phyloP scores from a whole-genome alignment of 2,113 vertebrate species.

The Cepphus grylle region DNA sequence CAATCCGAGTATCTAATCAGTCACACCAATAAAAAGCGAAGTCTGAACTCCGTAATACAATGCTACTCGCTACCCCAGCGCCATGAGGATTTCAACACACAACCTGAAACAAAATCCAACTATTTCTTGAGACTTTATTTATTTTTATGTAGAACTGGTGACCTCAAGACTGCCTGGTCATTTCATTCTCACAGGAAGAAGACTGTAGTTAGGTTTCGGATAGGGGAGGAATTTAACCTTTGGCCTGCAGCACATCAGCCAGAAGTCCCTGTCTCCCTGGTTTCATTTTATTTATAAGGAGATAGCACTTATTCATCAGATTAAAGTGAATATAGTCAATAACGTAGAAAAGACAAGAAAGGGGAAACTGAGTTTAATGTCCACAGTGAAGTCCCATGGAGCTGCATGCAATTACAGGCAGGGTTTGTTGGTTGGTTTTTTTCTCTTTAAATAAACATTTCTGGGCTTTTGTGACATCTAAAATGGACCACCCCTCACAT shows the following conservation, averaged over 20 bases:
- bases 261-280: slow-evolving; percentile 38
- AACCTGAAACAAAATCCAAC: slow-evolving; percentile 47
- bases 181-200: slow-evolving; percentile 71
- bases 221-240: slow-evolving; percentile 64
- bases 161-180: slow-evolving; percentile 61
- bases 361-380: background rate
- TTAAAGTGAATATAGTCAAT: background rate
- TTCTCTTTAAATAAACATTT: background rate
- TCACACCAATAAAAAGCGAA: background rate
- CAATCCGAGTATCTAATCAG: background rate
- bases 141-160: slow-evolving; percentile 53
- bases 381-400: background rate
- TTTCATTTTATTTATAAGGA: slow-evolving; percentile 33
- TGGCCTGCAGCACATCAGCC: slow-evolving; percentile 51
- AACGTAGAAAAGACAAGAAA: background rate
- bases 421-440: background rate
- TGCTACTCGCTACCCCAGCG: background rate
- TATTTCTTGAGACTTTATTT: slow-evolving; percentile 53
- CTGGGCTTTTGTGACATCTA: background rate
- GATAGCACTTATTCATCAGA: slow-evolving; percentile 7
- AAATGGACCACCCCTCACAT: background rate
- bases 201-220: slow-evolving; percentile 45
- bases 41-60: background rate
- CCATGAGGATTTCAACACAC: background rate
- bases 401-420: background rate